A percentile compares a stretch with the other conserved stretches of the same genome.
Evolutionary conservation across 2,797 vertebrate species (phyloP).

Genomic region (Enteromius mattozi): DNA sequence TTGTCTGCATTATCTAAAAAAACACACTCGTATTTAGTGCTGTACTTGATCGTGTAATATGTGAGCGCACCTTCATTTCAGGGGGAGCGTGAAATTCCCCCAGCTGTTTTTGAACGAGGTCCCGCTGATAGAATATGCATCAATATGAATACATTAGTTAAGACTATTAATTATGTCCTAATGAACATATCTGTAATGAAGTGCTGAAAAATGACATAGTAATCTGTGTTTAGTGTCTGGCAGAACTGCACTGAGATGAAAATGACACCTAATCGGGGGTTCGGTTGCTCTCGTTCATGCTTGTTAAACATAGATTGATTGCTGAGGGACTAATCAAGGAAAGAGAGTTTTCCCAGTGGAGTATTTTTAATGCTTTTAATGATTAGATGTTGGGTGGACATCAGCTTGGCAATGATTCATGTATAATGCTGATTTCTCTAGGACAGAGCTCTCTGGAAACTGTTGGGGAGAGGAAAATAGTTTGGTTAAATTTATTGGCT

Average conservation of each 20-base stretch:
- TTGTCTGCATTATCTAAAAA: not conserved
- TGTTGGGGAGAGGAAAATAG: constrained; percentile 9
- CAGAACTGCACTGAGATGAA: constrained; percentile 25
- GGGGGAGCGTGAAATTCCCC: not conserved
- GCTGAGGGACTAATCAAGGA: constrained; percentile 35
- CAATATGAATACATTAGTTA: constrained; percentile 31
- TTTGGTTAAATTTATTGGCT: not conserved
- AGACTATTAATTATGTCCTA: constrained; percentile 33
- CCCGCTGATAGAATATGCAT: constrained; percentile 26
- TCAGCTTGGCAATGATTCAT: constrained; percentile 11
- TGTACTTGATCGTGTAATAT: constrained; percentile 1
- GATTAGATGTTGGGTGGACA: constrained; percentile 43
- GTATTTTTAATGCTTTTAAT: constrained; percentile 39
- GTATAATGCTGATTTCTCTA: constrained; percentile 9
- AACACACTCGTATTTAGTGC: not conserved
- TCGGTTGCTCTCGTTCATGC: constrained; percentile 46
- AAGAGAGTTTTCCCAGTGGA: constrained; percentile 22
- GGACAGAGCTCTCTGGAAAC: not conserved
- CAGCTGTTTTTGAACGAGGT: not conserved
- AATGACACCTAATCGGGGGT: constrained; percentile 19
- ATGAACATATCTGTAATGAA: constrained; percentile 33
- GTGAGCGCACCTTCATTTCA: not conserved
- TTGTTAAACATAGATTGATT: constrained; percentile 46
- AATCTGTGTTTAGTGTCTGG: constrained; percentile 31
- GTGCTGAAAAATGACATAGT: constrained; percentile 17